Conservation (phyloP, 1,140 invertebrate genomes). For the Dysdera silvatica region DNA sequence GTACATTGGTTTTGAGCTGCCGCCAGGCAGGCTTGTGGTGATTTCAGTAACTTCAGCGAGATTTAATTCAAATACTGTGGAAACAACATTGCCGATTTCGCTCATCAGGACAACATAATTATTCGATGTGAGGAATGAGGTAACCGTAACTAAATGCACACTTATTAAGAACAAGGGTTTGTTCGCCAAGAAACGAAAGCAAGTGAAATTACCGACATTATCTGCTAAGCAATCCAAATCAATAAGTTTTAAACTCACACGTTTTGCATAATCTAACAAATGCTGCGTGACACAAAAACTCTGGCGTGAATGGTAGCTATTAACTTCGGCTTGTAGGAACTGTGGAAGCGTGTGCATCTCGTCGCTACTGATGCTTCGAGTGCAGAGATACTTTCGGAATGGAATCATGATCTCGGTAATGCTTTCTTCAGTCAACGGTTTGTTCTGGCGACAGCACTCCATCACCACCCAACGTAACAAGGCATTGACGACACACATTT, state of each 20-base stretch:
- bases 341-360: slow-evolving; percentile 22
- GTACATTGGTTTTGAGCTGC: slow-evolving; percentile 24
- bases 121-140: slow-evolving; percentile 23
- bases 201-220: slow-evolving; percentile 25
- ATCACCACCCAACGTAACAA: slow-evolving; percentile 26
- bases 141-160: slow-evolving; percentile 22
- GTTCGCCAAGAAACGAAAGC: slow-evolving; percentile 19
- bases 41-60: slow-evolving; percentile 26
- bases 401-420: slow-evolving; percentile 24
- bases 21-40: slow-evolving; percentile 24
- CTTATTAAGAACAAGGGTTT: slow-evolving; percentile 21
- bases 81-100: slow-evolving; percentile 10
- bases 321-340: slow-evolving; percentile 24
- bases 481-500: slow-evolving; percentile 27
- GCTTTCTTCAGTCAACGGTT: slow-evolving; percentile 24
- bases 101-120: slow-evolving; percentile 25
- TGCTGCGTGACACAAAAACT: slow-evolving; percentile 24
- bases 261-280: slow-evolving; percentile 22
- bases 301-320: slow-evolving; percentile 24
- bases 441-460: slow-evolving; percentile 27
- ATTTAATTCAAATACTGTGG: slow-evolving; percentile 22
- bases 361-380: slow-evolving; percentile 21
- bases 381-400: slow-evolving; percentile 23
- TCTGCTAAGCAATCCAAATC: slow-evolving; percentile 22
- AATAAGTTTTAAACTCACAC: slow-evolving; percentile 16